These are phyloP conservation scores for Rutpela maculata DNA, from an alignment of 2,888 invertebrate genomes.

Conservation along the genomic window DNA sequence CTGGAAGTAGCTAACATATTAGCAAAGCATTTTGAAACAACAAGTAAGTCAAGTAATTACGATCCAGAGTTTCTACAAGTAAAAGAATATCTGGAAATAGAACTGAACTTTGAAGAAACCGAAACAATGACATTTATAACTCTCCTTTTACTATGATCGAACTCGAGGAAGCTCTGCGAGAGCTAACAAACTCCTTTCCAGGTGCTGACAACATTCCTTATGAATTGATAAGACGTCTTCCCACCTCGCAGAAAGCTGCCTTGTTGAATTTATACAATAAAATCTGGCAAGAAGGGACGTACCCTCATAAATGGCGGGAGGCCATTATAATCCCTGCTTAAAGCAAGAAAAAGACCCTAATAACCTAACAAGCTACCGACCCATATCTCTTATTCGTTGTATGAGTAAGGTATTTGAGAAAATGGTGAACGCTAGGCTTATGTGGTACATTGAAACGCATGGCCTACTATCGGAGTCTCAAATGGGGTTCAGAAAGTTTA, in stretches of 20 bases:
- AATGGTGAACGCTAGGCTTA: neutral
- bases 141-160: constrained; percentile 10
- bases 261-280: constrained; percentile 37
- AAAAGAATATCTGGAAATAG: constrained; percentile 6
- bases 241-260: constrained; percentile 2
- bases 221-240: constrained; percentile 23
- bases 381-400: constrained; percentile 40
- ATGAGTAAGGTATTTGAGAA: constrained; percentile 42
- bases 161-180: constrained; percentile 20
- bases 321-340: constrained; percentile 35
- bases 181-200: constrained; percentile 20
- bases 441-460: constrained; percentile 24
- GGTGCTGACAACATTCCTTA: constrained; percentile 33
- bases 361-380: constrained; percentile 1
- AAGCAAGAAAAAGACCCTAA: constrained; percentile 29
- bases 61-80: neutral
- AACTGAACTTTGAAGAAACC: neutral
- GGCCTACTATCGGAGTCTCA: neutral
- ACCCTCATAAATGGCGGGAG: constrained; percentile 30
- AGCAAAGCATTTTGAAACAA: constrained; percentile 29
- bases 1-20: constrained; percentile 10
- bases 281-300: constrained; percentile 31
- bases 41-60: constrained; percentile 21
- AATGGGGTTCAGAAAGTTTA: constrained; percentile 22
- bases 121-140: constrained; percentile 12